A percentile compares a stretch with the other conserved stretches of the same genome.
phyloP scores from a whole-genome alignment of 2,888 invertebrate genomes.

The Unio pictorum region DNA sequence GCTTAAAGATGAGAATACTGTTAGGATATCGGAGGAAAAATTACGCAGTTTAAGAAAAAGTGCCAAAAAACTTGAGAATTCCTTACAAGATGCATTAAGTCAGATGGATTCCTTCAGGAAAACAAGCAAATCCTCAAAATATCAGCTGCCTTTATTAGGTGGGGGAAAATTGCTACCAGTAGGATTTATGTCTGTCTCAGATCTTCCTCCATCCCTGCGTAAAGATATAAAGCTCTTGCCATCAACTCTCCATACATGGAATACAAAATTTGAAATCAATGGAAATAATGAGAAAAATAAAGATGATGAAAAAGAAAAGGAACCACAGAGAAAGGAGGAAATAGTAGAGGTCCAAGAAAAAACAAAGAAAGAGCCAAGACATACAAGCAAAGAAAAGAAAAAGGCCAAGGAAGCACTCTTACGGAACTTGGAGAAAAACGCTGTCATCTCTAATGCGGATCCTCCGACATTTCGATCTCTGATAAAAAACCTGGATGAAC shows the following conservation, averaged over 20 bases:
- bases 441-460: slow-evolving; percentile 9
- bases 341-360: slow-evolving; percentile 16
- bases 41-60: slow-evolving; percentile 47
- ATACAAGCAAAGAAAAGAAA: slow-evolving; percentile 24
- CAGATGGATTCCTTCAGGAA: slow-evolving; percentile 53
- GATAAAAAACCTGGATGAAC: slow-evolving; percentile 45
- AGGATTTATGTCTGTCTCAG: slow-evolving; percentile 19
- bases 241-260: slow-evolving; percentile 36
- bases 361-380: slow-evolving; percentile 23
- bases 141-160: slow-evolving; percentile 27
- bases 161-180: slow-evolving; percentile 13
- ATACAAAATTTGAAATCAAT: slow-evolving; percentile 33
- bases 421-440: slow-evolving; percentile 19
- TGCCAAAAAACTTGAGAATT: slow-evolving; percentile 57
- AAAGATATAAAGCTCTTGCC: slow-evolving; percentile 41
- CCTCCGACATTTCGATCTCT: slow-evolving; percentile 42
- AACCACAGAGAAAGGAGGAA: slow-evolving; percentile 8
- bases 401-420: slow-evolving; percentile 12
- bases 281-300: slow-evolving; percentile 18
- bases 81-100: slow-evolving; percentile 53
- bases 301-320: slow-evolving; percentile 7
- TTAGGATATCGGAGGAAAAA: slow-evolving; percentile 58
- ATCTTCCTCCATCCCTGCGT: slow-evolving; percentile 23
- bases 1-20: slow-evolving; percentile 28
- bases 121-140: slow-evolving; percentile 24